phyloP scores from a whole-genome alignment of 2,888 invertebrate species.

The Agrotis exclamationis region DNA sequence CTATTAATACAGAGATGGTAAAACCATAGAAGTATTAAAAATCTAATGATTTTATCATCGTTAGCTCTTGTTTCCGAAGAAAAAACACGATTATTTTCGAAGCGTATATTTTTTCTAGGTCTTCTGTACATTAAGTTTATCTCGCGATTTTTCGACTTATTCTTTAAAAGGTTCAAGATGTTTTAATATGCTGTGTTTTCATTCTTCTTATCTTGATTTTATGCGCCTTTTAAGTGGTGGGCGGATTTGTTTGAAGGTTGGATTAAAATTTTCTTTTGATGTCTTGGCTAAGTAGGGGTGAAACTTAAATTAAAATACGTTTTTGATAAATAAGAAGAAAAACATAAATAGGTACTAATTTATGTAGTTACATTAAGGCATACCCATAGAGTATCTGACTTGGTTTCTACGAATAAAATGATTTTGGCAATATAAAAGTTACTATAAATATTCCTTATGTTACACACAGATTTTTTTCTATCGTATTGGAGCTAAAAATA shows the following conservation, averaged over 20 bases:
- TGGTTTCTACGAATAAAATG: not conserved
- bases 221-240: constrained; percentile 19
- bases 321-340: no score
- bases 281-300: not conserved
- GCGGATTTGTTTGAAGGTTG: constrained; percentile 5
- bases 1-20: no score
- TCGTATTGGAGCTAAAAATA: no score
- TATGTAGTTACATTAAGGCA: no score
- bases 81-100: not conserved
- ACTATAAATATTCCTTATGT: not conserved
- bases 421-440: not conserved
- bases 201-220: constrained; percentile 26
- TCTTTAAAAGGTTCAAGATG: constrained; percentile 3
- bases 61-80: not conserved
- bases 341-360: no score
- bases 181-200: constrained; percentile 31
- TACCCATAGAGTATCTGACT: no score
- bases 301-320: not conserved
- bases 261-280: constrained; percentile 10
- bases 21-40: no score
- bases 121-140: constrained; percentile 7
- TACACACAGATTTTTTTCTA: not conserved
- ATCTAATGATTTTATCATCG: not conserved
- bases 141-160: constrained; percentile 12
- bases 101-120: not conserved